These are phyloP conservation scores for Artibeus lituratus DNA, from an alignment of 2,797 vertebrate species.

Conservation along the genomic window DNA sequence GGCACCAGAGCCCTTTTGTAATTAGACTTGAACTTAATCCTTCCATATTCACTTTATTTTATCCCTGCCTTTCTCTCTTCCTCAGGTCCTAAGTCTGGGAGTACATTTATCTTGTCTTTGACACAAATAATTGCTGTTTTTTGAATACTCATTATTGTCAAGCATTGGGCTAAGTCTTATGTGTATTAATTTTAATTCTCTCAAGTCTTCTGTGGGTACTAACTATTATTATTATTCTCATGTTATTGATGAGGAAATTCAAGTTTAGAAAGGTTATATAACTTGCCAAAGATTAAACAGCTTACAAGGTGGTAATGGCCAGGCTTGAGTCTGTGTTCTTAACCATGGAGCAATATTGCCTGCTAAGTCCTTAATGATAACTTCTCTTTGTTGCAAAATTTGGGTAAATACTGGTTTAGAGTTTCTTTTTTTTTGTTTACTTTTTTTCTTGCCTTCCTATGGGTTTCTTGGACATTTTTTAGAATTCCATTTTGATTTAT, in stretches of 20 bases:
- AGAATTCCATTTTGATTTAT: background rate
- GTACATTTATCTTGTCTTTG: background rate
- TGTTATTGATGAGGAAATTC: background rate
- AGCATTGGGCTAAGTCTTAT: background rate
- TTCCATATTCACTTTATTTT: background rate
- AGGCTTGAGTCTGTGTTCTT: background rate
- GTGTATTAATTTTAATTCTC: background rate
- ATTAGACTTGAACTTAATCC: background rate
- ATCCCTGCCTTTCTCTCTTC: background rate
- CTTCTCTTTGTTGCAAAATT: background rate
- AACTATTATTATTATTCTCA: background rate
- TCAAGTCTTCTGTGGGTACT: background rate
- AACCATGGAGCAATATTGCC: background rate
- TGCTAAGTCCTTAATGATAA: background rate
- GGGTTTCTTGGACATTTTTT: constrained; percentile 17
- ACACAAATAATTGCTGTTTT: background rate
- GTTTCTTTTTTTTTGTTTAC: background rate
- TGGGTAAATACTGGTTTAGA: background rate
- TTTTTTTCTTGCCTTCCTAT: background rate
- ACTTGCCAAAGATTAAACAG: background rate
- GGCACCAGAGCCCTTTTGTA: background rate
- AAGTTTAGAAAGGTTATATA: background rate
- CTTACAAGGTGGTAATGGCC: background rate
- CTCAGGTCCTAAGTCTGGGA: background rate
- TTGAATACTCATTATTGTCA: background rate